phyloP scores from a whole-genome alignment of 2,797 vertebrate genomes.

The Brachymystax lenok region DNA sequence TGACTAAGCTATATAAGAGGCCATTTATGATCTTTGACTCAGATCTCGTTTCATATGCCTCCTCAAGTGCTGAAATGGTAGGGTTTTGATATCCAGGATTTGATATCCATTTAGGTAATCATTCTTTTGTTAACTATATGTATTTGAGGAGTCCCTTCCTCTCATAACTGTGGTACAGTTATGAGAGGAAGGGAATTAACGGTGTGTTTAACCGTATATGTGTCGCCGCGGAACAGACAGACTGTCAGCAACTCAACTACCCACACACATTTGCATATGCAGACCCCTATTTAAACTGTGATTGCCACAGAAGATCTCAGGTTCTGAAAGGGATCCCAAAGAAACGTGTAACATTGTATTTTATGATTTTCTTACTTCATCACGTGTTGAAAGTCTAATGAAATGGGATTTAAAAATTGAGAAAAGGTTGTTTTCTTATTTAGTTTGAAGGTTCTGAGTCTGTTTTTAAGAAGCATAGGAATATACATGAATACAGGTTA shows the following conservation, averaged over 20 bases:
- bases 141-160: not conserved
- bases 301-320: constrained; percentile 37
- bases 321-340: constrained; percentile 24
- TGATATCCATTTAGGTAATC: constrained; percentile 1
- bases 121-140: not conserved
- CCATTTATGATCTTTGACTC: not conserved
- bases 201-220: constrained; percentile 25
- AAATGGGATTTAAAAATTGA: too few species aligned
- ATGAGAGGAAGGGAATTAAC: not conserved
- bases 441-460: too few species aligned
- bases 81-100: constrained; percentile 1
- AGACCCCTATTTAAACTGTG: not conserved
- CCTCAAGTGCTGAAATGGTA: constrained; percentile 4
- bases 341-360: constrained; percentile 39
- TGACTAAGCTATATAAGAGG: not conserved
- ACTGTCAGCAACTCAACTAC: constrained; percentile 21
- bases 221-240: constrained; percentile 14
- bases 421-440: too few species aligned
- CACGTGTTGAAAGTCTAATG: too few species aligned
- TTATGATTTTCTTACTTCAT: too few species aligned
- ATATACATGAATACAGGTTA: too few species aligned
- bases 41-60: not conserved
- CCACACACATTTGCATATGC: not conserved
- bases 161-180: not conserved
- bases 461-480: too few species aligned